Percentiles rank a stretch among this genome's conserved stretches.
phyloP scores from a whole-genome alignment of 1,140 invertebrate species.

The Onthophagus taurus region DNA sequence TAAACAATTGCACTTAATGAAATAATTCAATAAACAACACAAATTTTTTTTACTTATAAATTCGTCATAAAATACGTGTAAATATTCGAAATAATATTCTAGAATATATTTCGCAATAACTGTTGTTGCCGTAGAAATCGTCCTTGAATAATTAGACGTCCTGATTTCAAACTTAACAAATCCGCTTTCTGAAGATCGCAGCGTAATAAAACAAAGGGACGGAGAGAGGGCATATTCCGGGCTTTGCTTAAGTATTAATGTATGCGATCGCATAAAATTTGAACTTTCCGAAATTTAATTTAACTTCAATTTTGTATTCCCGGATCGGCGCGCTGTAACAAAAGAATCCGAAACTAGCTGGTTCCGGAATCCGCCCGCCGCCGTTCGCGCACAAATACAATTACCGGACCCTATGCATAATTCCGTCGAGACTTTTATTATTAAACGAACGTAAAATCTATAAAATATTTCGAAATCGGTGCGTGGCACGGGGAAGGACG shows the following conservation, averaged over 20 bases:
- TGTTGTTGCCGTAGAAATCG: too few relatives aligned
- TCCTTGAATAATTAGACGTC: too few relatives aligned
- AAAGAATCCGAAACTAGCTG: conserved; percentile 11
- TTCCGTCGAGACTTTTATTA: conserved; percentile 27
- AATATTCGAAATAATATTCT: too few relatives aligned
- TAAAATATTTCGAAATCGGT: conserved; percentile 27
- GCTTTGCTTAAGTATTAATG: conserved; percentile 11
- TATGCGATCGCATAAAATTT: conserved; percentile 13
- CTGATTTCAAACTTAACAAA: too few relatives aligned
- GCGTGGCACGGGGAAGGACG: conserved; percentile 15
- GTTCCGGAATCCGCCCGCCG: background rate
- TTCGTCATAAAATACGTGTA: too few relatives aligned
- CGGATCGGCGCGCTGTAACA: conserved; percentile 2
- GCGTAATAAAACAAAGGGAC: too few relatives aligned
- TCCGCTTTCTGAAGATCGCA: too few relatives aligned
- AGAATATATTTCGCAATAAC: too few relatives aligned
- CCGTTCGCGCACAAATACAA: conserved; percentile 20
- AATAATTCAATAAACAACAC: too few relatives aligned
- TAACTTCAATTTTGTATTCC: conserved; percentile 11
- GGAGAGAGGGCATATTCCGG: too few relatives aligned
- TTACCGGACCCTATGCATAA: conserved; percentile 25
- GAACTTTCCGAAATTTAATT: conserved; percentile 12
- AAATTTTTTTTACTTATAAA: too few relatives aligned
- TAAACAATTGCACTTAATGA: too few relatives aligned
- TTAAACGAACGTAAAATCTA: conserved; percentile 26